These are phyloP conservation scores for Hyperoodon ampullatus DNA, from an alignment of 2,113 vertebrate species.

Conservation along the genomic window DNA sequence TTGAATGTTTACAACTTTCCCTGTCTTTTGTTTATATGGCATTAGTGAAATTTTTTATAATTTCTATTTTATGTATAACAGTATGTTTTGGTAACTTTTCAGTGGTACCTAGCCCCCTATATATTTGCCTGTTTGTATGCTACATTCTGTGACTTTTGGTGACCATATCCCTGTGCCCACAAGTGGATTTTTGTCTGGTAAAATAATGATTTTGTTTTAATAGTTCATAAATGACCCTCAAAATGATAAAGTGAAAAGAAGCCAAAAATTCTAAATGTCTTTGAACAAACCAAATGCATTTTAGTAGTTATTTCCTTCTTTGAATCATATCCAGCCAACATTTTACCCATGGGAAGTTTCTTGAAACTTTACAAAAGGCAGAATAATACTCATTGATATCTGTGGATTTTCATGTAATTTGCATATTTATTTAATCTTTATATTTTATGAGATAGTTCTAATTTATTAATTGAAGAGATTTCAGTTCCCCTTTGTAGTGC, in stretches of 20 bases:
- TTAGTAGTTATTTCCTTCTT: background rate
- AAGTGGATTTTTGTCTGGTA: background rate
- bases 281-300: background rate
- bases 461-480: background rate
- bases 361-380: background rate
- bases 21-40: background rate
- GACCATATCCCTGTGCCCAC: background rate
- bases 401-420: background rate
- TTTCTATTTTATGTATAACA: background rate
- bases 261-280: background rate
- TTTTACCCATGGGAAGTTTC: background rate
- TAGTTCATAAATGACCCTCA: background rate
- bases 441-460: background rate
- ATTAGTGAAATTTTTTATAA: background rate
- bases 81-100: background rate
- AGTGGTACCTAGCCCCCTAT: background rate
- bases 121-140: background rate
- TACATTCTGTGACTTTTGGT: background rate
- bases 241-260: background rate
- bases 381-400: background rate
- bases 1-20: background rate
- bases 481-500: background rate
- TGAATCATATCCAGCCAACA: background rate
- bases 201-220: constrained; percentile 27
- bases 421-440: background rate